Evolutionary conservation across 1,140 invertebrate species (phyloP), one percentile per base, ranked within the genome.

Genomic region (Onthophagus taurus): DNA sequence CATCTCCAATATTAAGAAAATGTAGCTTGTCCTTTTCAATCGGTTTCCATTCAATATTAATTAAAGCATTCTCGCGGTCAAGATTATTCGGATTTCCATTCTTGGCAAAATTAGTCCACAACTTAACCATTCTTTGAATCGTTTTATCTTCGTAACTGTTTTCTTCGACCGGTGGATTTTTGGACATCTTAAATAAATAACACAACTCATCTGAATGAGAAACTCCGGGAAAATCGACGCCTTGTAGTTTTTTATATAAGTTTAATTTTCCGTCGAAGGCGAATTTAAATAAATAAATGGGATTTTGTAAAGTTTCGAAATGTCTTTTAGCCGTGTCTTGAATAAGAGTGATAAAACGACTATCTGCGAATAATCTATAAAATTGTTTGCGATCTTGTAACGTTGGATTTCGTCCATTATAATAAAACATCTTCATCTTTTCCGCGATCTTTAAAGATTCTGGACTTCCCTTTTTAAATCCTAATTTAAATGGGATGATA

Each of bases 161-260:
- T 3, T 58, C 45, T 13, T 64, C 56, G 20, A 61, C 38, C 60
- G 47, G 31, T 12, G 58, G 50, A 8, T 64, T 67, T 20, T 71
- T 49, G 48, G 59, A 58, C 34, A 63, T 71, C 47, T 68, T 64
- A 52, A 79, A 82, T 5, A 81, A 49, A 57, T 80, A 81, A 47
- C 72, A 72, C 2, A 80, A 30, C 50, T 82, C 80, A 46, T 82
- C 80, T 0, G 69, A 73, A 52, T 82, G 80, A 48, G 67, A 71
- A 0, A 69, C 68, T 8, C n/a, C 48, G 19, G 38, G 43, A 6
- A 12, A 11, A 29, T 29, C 31, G n/a, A 11, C 18, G 7, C 41
- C 14, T 7, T 12, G 19, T 18, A 61, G 47, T 44, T 64, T 65
- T 47, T 72, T 72, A 45, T 65, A 68, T 41, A 66, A 61, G 58